phyloP scores from a whole-genome alignment of 2,888 invertebrate genomes.

The Synanthedon formicaeformis region DNA sequence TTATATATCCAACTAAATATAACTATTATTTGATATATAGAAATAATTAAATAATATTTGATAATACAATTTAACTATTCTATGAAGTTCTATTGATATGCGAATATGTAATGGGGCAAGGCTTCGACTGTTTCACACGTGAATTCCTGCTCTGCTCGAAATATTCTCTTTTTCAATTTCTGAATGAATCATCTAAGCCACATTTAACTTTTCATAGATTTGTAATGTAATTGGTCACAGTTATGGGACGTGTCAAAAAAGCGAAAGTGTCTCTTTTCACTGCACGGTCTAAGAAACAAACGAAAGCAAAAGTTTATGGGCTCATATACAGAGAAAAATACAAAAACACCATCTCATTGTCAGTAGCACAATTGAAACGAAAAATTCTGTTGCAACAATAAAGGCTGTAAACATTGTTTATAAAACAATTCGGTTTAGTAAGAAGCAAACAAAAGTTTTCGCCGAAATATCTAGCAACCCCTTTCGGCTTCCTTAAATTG shows the following conservation, averaged over 20 bases:
- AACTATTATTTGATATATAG: too few relatives aligned
- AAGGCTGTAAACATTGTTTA: constrained; percentile 66
- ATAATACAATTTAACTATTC: too few relatives aligned
- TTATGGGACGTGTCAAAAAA: too few relatives aligned
- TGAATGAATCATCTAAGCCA: too few relatives aligned
- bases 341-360: neutral
- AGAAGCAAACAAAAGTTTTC: constrained; percentile 61
- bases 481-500: constrained; percentile 68
- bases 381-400: constrained; percentile 33
- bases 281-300: too few relatives aligned
- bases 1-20: too few relatives aligned
- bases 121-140: neutral
- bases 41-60: too few relatives aligned
- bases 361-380: neutral
- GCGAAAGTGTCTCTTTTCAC: too few relatives aligned
- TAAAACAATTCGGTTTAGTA: constrained; percentile 59
- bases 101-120: neutral
- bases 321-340: too few relatives aligned
- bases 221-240: too few relatives aligned
- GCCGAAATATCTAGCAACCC: constrained; percentile 54
- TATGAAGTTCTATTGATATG: neutral
- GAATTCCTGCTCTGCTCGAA: neutral
- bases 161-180: neutral
- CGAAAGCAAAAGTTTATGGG: too few relatives aligned
- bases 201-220: too few relatives aligned